A percentile compares a stretch with the other conserved stretches of the same genome.
Evolutionary conservation across 2,888 invertebrate species (phyloP).

Genomic region (Drosophila mulleri): DNA sequence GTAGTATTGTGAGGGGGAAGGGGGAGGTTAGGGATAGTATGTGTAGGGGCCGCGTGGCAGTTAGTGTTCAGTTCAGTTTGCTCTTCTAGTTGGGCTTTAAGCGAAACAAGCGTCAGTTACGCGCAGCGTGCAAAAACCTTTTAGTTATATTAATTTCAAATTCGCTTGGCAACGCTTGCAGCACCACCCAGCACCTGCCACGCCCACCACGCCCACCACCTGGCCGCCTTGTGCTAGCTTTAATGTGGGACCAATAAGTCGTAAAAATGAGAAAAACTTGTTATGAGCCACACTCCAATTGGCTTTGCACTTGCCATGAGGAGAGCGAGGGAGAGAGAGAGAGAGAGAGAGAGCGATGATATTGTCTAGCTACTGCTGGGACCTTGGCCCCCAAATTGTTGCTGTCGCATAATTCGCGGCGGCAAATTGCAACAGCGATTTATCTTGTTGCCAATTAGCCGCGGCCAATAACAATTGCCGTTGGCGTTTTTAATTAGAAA

Average conservation of each 20-base stretch:
- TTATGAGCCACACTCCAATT: conserved; percentile 54
- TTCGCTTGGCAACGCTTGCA: conserved; percentile 48
- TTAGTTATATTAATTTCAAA: conserved; percentile 81
- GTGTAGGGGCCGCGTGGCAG: conserved; percentile 1
- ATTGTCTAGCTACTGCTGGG: conserved; percentile 17
- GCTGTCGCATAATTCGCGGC: conserved; percentile 72
- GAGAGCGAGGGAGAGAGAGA: too few species aligned
- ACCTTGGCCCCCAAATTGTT: conserved; percentile 70
- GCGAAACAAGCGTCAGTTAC: conserved; percentile 59
- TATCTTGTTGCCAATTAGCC: conserved; percentile 77
- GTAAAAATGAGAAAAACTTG: conserved; percentile 61
- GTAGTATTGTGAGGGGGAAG: neutral
- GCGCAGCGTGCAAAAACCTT: conserved; percentile 71
- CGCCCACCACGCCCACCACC: neutral
- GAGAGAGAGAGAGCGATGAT: too few species aligned
- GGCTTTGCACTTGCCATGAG: neutral
- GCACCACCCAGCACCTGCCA: neutral
- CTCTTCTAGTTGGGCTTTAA: neutral
- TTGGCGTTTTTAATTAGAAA: conserved; percentile 77
- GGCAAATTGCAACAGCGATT: conserved; percentile 71
- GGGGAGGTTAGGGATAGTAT: too few species aligned
- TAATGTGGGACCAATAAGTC: conserved; percentile 55
- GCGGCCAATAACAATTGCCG: conserved; percentile 64
- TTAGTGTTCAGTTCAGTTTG: conserved; percentile 3
- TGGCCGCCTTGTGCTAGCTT: conserved; percentile 38